Evolutionary conservation across 2,888 invertebrate genomes (phyloP), one percentile per base, ranked within the genome.

Genomic region (Hirtodrosophila alboralis): DNA sequence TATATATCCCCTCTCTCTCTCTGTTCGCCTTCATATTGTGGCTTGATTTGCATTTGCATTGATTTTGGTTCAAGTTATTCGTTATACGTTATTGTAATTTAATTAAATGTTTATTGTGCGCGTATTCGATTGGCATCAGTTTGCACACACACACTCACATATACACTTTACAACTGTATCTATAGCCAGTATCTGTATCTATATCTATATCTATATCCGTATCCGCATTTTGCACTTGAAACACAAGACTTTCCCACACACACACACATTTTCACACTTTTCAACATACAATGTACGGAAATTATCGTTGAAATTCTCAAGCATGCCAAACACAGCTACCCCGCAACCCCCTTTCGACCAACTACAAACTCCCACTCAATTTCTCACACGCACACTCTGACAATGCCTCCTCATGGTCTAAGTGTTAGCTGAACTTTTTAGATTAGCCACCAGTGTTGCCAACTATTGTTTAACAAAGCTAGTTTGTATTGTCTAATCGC

Each of bases 251-350:
- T 65, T 57, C 62, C 54, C 57, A 37, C 43, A 65, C 45, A 57
- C 62, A 52, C 57, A 37, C 43, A 65, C 45, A 57, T 56, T 58
- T 62, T 66, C 66, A 66, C 74, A 73, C 67, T 48, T 41, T 60
- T 61, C 65, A 45, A 44, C n/a, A n/a, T 34, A 69, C 72, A 65
- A 79, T 67, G 62, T 68, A 69, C 85, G 80, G 73, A 70, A 85
- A 71, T 63, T 69, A 72, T 68, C 68, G 70, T 60, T 66, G 62
- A 66, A 60, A 67, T 30, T 73, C 56, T 43, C 64, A 64, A 66
- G 83, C 75, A 71, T 71, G 78, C 49, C 52, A 48, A 53, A 30
- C 36, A 51, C 18, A 18, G 4, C 18, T 5, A 5, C 36, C 21
- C 23, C 37, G 26, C 31, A n/a, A n/a, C n/a, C n/a, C n/a, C n/a